These are phyloP conservation scores for Orthosia gothica DNA, from an alignment of 2,888 invertebrate genomes.

Conservation along the genomic window DNA sequence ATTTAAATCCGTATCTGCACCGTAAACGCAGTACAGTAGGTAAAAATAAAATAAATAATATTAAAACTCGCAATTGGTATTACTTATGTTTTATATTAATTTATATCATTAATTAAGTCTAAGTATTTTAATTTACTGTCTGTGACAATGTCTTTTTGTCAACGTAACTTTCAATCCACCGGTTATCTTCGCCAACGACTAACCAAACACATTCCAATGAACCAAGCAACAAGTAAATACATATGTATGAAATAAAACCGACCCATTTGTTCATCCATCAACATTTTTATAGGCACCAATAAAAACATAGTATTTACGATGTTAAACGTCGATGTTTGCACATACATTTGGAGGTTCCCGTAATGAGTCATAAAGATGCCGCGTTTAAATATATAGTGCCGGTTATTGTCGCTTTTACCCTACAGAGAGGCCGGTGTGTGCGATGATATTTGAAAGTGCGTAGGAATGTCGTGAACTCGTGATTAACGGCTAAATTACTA, in stretches of 20 bases:
- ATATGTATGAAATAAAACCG: conserved; percentile 61
- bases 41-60: no score
- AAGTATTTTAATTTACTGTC: no score
- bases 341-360: conserved; percentile 71
- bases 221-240: conserved; percentile 35
- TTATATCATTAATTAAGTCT: background rate
- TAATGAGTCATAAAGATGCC: conserved; percentile 83
- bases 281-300: conserved; percentile 79
- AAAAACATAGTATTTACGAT: conserved; percentile 80
- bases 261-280: conserved; percentile 73
- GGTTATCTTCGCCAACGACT: conserved; percentile 13
- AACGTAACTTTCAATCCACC: conserved; percentile 1
- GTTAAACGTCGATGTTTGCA: conserved; percentile 80
- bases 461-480: conserved; percentile 40
- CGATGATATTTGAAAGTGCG: conserved; percentile 32
- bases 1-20: no score
- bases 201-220: conserved; percentile 35
- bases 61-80: no score
- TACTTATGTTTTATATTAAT: background rate
- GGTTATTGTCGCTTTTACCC: conserved; percentile 74
- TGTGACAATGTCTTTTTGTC: background rate
- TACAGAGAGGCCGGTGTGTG: conserved; percentile 56
- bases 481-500: conserved; percentile 36
- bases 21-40: no score
- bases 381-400: conserved; percentile 67